These are phyloP conservation scores for Hormiphora californensis DNA, from an alignment of 37 sponge, comb jelly and placozoan species.

Conservation along the genomic window DNA sequence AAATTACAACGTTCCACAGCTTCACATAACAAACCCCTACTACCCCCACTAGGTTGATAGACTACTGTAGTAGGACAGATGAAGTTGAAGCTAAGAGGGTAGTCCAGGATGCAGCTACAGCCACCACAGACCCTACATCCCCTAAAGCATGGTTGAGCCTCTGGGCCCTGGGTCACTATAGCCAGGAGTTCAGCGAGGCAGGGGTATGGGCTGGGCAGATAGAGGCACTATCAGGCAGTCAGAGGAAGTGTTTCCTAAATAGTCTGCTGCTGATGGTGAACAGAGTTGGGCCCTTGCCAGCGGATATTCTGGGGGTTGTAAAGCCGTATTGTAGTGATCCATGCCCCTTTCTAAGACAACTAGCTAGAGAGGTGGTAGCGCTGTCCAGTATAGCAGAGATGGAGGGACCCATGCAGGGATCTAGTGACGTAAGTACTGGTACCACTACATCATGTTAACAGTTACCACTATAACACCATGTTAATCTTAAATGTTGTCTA, in stretches of 20 bases:
- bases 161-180: slow-evolving; percentile 47
- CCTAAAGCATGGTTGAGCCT: slow-evolving; percentile 28
- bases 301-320: not conserved
- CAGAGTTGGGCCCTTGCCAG: not conserved
- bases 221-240: not conserved
- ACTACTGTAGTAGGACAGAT: not conserved
- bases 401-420: too few species aligned
- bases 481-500: too few species aligned
- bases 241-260: slow-evolving; percentile 27
- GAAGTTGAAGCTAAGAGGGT: not conserved
- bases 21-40: not conserved
- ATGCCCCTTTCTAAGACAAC: slow-evolving; percentile 42
- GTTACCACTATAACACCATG: too few species aligned
- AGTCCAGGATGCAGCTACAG: not conserved
- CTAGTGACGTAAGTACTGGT: too few species aligned
- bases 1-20: not conserved
- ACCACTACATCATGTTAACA: too few species aligned
- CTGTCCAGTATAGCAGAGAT: too few species aligned
- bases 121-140: not conserved
- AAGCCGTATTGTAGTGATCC: not conserved
- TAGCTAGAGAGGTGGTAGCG: not conserved
- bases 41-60: not conserved
- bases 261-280: not conserved
- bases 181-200: not conserved
- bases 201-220: not conserved